Conservation (phyloP, 2,113 vertebrate genomes). For the Dinomys branickii region DNA sequence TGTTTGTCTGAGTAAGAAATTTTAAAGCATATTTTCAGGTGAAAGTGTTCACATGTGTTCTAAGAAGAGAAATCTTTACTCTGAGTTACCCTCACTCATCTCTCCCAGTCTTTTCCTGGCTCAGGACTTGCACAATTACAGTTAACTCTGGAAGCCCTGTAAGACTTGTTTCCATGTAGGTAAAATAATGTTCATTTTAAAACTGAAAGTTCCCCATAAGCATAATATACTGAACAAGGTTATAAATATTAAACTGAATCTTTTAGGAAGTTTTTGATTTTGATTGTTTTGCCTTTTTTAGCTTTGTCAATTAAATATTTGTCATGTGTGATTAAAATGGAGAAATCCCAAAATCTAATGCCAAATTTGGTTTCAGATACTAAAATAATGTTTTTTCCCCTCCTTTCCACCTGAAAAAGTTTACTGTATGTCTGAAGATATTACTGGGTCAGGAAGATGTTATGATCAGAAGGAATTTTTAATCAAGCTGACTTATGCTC, state of each 20-base stretch:
- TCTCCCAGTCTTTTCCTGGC: neutral
- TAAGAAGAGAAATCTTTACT: neutral
- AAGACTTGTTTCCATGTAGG: neutral
- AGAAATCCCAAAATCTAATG: neutral
- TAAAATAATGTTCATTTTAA: neutral
- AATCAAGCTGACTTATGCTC: conserved; percentile 19
- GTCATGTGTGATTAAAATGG: conserved; percentile 3
- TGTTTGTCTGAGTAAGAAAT: neutral
- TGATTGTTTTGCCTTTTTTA: neutral
- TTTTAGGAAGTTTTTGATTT: neutral
- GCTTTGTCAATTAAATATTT: neutral
- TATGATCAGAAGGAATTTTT: conserved; percentile 37
- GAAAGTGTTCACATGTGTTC: neutral
- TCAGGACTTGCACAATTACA: neutral
- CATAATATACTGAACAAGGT: neutral
- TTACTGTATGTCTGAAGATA: conserved; percentile 22
- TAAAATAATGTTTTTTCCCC: neutral
- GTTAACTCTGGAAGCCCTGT: neutral
- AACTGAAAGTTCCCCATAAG: neutral
- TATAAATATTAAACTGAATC: neutral
- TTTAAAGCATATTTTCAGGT: neutral
- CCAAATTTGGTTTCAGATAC: neutral
- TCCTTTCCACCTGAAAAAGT: neutral
- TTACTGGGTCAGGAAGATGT: neutral
- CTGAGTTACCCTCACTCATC: neutral